Evolutionary conservation across 2,888 invertebrate genomes (phyloP), one percentile per base, ranked within the genome.

Genomic region (Erebia epiphron): DNA sequence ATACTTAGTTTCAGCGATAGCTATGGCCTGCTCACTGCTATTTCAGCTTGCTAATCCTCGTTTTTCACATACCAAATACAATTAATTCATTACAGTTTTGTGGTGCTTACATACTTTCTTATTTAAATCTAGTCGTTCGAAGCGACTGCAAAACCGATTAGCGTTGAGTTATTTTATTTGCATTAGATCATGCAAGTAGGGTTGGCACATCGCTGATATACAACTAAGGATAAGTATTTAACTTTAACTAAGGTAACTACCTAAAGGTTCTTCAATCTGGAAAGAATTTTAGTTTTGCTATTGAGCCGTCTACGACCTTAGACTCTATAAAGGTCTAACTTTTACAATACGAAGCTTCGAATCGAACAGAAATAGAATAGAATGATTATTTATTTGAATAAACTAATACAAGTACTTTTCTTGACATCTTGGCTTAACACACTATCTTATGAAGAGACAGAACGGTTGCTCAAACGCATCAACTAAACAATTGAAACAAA

Each of bases 91-190:
- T 14, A 57, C 13, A 57, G 1, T 26, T 57, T 26, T 57, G 57
- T 35, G 57, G 57, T 14, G 35, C 11, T n/a, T 41, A 16, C 8
- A 7, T 43, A 13, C 2, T 43, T 58, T 21, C 13, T 65, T 68
- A 62, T 56, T 63, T 73, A 63, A 52, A 60, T 66, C 56, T 56
- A 46, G 62, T 46, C 62, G 69, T 56, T 21, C 54, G 18, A 35
- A 21, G 41, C 21, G 67, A 58, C 60, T 61, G 43, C 43, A 43
- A 50, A 69, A 67, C 63, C 73, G 66, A 62, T 68, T 67, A 63
- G 61, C 35, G 57, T 71, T 58, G 41, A 67, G 66, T 68, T 68
- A 71, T 68, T 71, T 71, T 73, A 73, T 73, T 73, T 73, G 73
- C 71, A 71, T 66, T 71, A 66, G 68, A 73, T 66, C 26, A 26